These are phyloP conservation scores for Trogon melanurus DNA, from an alignment of 2,113 vertebrate species.

Conservation along the genomic window DNA sequence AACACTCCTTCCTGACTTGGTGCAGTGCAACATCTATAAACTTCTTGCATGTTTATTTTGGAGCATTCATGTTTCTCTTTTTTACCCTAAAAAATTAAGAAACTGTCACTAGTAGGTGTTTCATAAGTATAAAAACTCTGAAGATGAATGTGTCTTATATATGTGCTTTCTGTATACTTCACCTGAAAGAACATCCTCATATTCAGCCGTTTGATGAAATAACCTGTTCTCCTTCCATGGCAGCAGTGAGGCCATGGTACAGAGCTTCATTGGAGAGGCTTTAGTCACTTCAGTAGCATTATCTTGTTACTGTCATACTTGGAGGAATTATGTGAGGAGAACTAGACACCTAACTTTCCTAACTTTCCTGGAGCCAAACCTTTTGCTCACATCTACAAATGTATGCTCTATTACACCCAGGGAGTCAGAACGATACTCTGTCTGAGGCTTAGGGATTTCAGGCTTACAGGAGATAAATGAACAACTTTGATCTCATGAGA, in stretches of 20 bases:
- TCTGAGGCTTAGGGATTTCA: background rate
- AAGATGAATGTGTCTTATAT: accelerated
- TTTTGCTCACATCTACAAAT: background rate
- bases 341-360: background rate
- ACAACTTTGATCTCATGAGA: background rate
- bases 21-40: background rate
- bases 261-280: background rate
- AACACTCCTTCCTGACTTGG: background rate
- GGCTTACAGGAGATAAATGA: background rate
- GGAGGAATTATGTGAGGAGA: background rate
- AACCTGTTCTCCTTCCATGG: background rate
- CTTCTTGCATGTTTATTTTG: background rate
- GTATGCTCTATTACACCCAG: background rate
- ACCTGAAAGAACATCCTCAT: background rate
- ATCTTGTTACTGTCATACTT: background rate
- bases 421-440: background rate
- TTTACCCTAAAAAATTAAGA: background rate
- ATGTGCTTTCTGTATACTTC: background rate
- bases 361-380: background rate
- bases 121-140: background rate
- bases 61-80: background rate
- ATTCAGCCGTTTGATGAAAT: background rate
- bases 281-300: background rate
- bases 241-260: background rate
- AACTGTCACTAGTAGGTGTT: background rate